phyloP scores from a whole-genome alignment of 2,113 vertebrate genomes.

The Barbus barbus region DNA sequence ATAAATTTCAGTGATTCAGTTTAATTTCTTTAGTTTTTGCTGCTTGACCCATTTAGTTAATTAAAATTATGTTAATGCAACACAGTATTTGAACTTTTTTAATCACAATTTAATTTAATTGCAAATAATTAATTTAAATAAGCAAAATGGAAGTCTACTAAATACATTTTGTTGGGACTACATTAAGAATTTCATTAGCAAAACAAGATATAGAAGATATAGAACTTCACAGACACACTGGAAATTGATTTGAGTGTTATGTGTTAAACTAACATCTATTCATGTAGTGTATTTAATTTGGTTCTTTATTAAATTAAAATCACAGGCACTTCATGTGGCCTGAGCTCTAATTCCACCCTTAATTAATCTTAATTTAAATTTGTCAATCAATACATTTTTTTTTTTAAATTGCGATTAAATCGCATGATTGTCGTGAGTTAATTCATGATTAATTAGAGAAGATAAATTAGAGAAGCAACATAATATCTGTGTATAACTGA shows the following conservation, averaged over 20 bases:
- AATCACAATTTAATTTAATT: too few species aligned
- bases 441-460: too few species aligned
- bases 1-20: neutral
- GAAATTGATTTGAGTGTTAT: neutral
- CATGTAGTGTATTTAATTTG: neutral
- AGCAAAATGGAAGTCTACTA: neutral
- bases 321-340: neutral
- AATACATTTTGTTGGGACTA: neutral
- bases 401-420: too few species aligned
- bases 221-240: neutral
- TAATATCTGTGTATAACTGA: too few species aligned
- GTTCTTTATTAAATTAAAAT: neutral
- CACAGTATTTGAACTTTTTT: too few species aligned
- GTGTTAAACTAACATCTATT: neutral
- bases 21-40: too few species aligned
- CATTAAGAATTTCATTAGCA: neutral
- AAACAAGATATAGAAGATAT: neutral
- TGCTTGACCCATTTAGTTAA: too few species aligned
- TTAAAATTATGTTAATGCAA: too few species aligned
- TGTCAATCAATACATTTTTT: too few species aligned
- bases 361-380: neutral
- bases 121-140: neutral
- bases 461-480: too few species aligned
- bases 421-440: too few species aligned
- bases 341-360: neutral